Base-by-base conservation (phyloP, 2,888 invertebrate genomes). In the Thecocarcelia acutangulata region DNA sequence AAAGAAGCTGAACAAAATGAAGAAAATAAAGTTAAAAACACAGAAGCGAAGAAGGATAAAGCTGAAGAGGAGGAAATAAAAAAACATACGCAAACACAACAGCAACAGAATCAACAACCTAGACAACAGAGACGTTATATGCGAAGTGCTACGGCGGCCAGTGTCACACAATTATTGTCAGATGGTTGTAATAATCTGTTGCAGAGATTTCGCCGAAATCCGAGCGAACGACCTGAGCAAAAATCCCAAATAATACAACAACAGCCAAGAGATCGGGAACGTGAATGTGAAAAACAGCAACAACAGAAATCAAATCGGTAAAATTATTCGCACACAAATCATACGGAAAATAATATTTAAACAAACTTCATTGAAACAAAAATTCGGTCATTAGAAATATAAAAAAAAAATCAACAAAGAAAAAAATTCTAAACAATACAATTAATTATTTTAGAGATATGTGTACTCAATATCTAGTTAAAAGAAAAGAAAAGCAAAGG, bases 171-270 rank as follows among this genome's bases (percentile, higher is more conserved):
- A 91, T 92, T 97, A 87, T 92, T 97, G 86, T 95, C 95, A 85
- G 97, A 97, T 90, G 96, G 96, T 86, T 97, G 96, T 91, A 95
- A 96, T 87, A 97, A 94, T 91, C 93, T 97, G 85, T 93, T 97
- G 87, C 96, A 96, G 89, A 93, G 96, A 85, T 92, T 97, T 87
- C 93, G 95, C 84, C 93, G 96, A 83, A 95, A 95, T 61, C 96
- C 96, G 48, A 96, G 96, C 64, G 94, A 93, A 91, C 93, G 93
- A 90, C 91, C 91, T 85, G 93, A 93, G 42, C 82, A 58, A 75
- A 78, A 82, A 78, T 59, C 77, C 24, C 58, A 72, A 15, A 28
- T n/a, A 70, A 86, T 85, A 48, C 85, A 83, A 61, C 85, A 85
- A 66, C 85, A 84, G 63, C 83, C 40, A 56, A 48, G 56, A 9